A percentile compares a stretch with the other conserved stretches of the same genome.
Evolutionary conservation across 2,113 vertebrate genomes (phyloP).

Genomic region (Lates calcarifer): DNA sequence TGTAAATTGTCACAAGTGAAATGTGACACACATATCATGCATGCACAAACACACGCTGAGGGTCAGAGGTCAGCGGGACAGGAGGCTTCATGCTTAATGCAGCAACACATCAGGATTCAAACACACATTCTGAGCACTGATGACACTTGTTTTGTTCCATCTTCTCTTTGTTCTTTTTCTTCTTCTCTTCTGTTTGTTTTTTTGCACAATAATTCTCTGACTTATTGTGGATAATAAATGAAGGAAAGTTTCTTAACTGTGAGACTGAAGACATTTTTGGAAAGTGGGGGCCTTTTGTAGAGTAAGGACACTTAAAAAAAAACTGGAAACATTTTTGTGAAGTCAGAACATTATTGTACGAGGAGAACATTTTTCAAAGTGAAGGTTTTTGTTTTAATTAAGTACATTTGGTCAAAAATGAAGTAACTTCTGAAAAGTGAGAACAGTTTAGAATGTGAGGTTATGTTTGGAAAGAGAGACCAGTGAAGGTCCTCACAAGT

Average conservation of each 20-base stretch:
- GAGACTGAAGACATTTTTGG: too few relatives aligned
- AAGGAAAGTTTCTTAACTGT: too few relatives aligned
- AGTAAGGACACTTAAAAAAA: too few relatives aligned
- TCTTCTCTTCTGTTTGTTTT: neutral
- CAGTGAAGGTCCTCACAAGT: too few relatives aligned
- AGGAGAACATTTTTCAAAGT: too few relatives aligned
- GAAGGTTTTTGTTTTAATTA: too few relatives aligned
- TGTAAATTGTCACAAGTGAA: neutral
- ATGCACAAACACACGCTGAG: neutral
- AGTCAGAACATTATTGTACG: too few relatives aligned
- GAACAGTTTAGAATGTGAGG: neutral
- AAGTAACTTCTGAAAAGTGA: neutral
- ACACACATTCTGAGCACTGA: neutral
- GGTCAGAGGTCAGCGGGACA: constrained; percentile 24
- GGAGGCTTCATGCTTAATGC: neutral
- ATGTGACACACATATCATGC: constrained; percentile 12
- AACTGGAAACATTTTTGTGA: neutral
- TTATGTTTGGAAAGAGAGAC: neutral
- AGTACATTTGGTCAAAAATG: neutral
- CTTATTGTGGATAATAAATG: neutral
- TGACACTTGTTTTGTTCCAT: neutral
- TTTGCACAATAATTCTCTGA: neutral
- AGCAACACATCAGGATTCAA: neutral
- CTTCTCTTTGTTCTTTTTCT: neutral
- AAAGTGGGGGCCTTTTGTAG: too few relatives aligned